Evolutionary conservation across 2,797 vertebrate genomes (phyloP), one percentile per base, ranked within the genome.

Genomic region (Enteromius paludinosus): DNA sequence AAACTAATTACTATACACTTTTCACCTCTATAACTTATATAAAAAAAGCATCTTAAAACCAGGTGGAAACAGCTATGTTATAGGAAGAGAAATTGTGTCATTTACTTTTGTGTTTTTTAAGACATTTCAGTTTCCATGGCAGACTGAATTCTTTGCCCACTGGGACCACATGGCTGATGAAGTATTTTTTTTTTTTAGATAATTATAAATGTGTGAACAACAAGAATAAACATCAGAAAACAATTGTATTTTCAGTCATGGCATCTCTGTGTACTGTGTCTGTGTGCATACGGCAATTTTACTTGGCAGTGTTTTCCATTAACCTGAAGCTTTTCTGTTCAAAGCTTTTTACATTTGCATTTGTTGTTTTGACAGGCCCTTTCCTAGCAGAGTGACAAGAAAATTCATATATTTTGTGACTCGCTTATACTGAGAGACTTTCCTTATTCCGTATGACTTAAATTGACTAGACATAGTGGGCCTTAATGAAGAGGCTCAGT

Each of bases 161-260:
- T 17, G 4, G 28, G 25, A 79, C 52, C 52, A 17, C 20, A 30
- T 65, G 43, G 33, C 59, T 54, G 54, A 81, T 78, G 33, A 61
- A 71, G 54, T 35, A 52, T n/a, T 86, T 81, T 79, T 0, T 43
- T 70, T 20, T 52, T 38, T 43, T 28, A 35, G 33, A 66, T 62
- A 65, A 54, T 86, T 62, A 49, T 62, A 56, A 78, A 17, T 41
- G 35, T 65, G 75, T 79, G 62, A 59, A 78, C 41, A 52, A 20
- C 52, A 65, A 59, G 28, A 75, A 82, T 82, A 75, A 35, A 84
- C 61, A 78, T 41, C 30, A 71, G 28, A 35, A 65, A 78, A 49
- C 12, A 70, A 56, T 54, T 30, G 17, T 64, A 41, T 23, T 66
- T 69, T 65, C 20, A 69, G 15, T 28, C 47, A 61, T 35, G 18